Percentiles rank a stretch among this genome's conserved stretches.
Evolutionary conservation across 1,140 invertebrate genomes (phyloP).

Genomic region (Laupala kohalensis): DNA sequence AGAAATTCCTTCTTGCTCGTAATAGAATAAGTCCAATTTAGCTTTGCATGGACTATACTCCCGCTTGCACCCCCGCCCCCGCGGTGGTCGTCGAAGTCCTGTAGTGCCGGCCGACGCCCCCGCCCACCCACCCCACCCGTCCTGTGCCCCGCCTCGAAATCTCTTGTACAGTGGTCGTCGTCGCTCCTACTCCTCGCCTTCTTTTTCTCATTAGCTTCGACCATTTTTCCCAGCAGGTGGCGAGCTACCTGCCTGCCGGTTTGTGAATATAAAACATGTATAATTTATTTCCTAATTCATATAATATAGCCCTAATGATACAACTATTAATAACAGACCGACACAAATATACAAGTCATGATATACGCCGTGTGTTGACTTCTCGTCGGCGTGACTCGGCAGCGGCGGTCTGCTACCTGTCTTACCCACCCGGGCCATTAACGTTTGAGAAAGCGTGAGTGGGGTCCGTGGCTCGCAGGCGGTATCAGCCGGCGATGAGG

Average conservation of each 20-base stretch:
- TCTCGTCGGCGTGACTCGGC: not conserved
- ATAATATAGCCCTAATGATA: conserved; percentile 13
- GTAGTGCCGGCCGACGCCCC: too few species aligned
- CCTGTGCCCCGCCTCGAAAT: not conserved
- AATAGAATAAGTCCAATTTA: too few species aligned
- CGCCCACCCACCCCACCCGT: too few species aligned
- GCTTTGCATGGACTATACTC: too few species aligned
- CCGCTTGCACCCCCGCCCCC: too few species aligned
- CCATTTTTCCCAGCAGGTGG: not conserved
- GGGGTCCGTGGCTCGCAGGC: not conserved
- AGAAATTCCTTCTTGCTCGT: too few species aligned
- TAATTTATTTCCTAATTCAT: conserved; percentile 13
- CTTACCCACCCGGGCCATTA: conserved; percentile 3
- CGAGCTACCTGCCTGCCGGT: not conserved
- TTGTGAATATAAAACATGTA: not conserved
- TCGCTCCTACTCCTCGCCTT: not conserved
- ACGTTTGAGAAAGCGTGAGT: not conserved
- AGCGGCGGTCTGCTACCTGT: conserved; percentile 1
- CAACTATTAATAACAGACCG: conserved; percentile 11
- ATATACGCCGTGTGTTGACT: not conserved
- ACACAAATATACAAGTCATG: conserved; percentile 5
- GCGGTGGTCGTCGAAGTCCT: too few species aligned
- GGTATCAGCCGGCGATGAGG: not conserved
- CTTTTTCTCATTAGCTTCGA: not conserved
- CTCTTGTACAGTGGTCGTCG: not conserved